Conservation (phyloP, 2,113 vertebrate species). For the Hippocampus mohnikei region DNA sequence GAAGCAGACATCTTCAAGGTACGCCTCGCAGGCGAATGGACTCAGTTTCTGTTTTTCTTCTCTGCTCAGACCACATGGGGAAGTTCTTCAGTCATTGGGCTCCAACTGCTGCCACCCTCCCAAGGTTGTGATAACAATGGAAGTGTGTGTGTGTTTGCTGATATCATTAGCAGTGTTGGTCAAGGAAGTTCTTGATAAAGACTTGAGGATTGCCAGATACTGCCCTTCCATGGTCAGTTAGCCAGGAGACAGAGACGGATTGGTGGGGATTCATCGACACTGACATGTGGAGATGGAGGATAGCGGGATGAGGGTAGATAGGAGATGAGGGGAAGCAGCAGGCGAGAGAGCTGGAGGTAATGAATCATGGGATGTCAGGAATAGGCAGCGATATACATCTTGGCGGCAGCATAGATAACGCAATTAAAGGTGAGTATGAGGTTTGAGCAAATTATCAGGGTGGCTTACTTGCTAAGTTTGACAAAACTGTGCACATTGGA, state of each 20-base stretch:
- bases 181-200: conserved; percentile 53
- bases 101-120: conserved; percentile 21
- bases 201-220: conserved; percentile 62
- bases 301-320: conserved; percentile 42
- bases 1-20: conserved; percentile 90
- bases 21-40: conserved; percentile 39
- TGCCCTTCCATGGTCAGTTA: conserved; percentile 40
- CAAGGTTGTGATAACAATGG: conserved; percentile 39
- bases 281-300: conserved; percentile 52
- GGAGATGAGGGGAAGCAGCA: conserved; percentile 45
- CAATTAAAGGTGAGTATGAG: conserved; percentile 20
- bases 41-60: conserved; percentile 22
- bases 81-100: conserved; percentile 22
- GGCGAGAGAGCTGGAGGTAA: conserved; percentile 54
- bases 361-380: conserved; percentile 52
- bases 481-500: background rate
- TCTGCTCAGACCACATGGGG: conserved; percentile 32
- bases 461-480: background rate
- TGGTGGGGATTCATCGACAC: conserved; percentile 38
- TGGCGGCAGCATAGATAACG: conserved; percentile 50
- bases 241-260: conserved; percentile 46
- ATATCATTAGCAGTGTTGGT: conserved; percentile 50
- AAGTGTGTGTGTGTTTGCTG: conserved; percentile 38
- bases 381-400: conserved; percentile 46
- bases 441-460: conserved; percentile 5